Evolutionary conservation across 2,888 invertebrate species (phyloP), one percentile per base, ranked within the genome.

Genomic region (Chrysolina haemoptera): DNA sequence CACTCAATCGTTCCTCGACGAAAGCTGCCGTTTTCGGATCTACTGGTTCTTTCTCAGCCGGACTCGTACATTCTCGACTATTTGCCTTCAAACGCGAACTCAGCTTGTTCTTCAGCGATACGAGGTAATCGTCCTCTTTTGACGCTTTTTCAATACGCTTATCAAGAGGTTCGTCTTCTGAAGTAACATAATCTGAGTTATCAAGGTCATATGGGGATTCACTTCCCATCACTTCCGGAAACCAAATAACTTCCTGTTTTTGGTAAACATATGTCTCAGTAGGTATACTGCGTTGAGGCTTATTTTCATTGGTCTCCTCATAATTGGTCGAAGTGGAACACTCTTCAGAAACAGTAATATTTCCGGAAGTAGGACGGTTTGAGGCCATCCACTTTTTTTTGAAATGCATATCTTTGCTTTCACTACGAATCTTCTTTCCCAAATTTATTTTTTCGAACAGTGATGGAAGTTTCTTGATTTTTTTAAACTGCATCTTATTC

Each of bases 41-140:
- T 6, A 35, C 6, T 22, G 22, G 22, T 14, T 59, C 10, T 6
- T 59, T 35, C 35, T n/a, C 27, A 27, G 53, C 9, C 18, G 18
- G 10, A 20, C 4, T 18, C 16, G 53, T 18, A 11, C 20, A 11
- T 0, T 12, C 11, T 20, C 1, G 59, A 1, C 10, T n/a, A 8
- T 59, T 59, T 16, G 27, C 27, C 10, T 59, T 59, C 59, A 59
- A 59, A 22, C 59, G 59, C 6, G 59, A n/a, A n/a, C n/a, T 59
- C 9, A 59, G 10, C 27, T 59, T 59, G 35, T 59, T 59, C 10
- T n/a, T 59, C 1, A 59, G 27, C n/a, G 59, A 59, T 59, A 14
- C 12, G 35, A 59, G 8, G 16, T 27, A 59, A 18, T 18, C 16
- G 1, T 16, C 9, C 2, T 50, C 50, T 10, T 1, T 6, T 3